A percentile compares a stretch with the other conserved stretches of the same genome.
Evolutionary conservation across 2,797 vertebrate species (phyloP).

Genomic region (Hydrocynus forskahlii): DNA sequence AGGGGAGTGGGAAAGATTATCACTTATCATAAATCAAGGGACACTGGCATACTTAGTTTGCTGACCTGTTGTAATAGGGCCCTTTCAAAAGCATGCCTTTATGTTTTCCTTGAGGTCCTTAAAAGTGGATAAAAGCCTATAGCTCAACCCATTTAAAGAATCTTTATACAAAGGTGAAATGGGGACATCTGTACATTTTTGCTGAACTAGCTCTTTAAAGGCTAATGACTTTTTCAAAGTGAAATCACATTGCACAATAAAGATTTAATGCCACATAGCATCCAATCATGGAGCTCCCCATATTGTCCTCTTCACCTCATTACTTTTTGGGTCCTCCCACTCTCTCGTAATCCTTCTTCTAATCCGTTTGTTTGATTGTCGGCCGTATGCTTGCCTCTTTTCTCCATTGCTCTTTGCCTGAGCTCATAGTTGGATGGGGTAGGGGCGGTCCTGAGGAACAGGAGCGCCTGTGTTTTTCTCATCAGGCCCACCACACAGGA

Average conservation of each 20-base stretch:
- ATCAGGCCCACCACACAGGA: conserved; percentile 54
- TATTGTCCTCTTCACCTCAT: conserved; percentile 11
- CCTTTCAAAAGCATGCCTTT: background rate
- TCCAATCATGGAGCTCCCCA: background rate
- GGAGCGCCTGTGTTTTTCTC: conserved; percentile 60
- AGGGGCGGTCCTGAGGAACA: conserved; percentile 27
- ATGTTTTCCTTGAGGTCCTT: background rate
- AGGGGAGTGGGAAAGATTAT: conserved; percentile 1
- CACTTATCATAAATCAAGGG: background rate
- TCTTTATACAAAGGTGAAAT: too few relatives aligned
- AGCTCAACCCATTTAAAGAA: background rate
- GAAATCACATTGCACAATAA: background rate
- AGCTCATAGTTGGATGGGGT: conserved; percentile 38
- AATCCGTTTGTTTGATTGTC: conserved; percentile 6
- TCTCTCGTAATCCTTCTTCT: background rate
- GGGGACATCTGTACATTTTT: too few relatives aligned
- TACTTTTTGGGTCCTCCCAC: conserved; percentile 14
- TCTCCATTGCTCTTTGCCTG: conserved; percentile 32
- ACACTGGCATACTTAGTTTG: background rate
- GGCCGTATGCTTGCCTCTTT: conserved; percentile 1
- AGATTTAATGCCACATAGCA: background rate
- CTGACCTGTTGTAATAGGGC: background rate
- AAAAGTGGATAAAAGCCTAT: background rate
- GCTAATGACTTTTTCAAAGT: background rate
- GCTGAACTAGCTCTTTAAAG: background rate